Evolutionary conservation across 1,140 invertebrate genomes (phyloP).

Genomic region (Pseudomyrmex dendroicus): DNA sequence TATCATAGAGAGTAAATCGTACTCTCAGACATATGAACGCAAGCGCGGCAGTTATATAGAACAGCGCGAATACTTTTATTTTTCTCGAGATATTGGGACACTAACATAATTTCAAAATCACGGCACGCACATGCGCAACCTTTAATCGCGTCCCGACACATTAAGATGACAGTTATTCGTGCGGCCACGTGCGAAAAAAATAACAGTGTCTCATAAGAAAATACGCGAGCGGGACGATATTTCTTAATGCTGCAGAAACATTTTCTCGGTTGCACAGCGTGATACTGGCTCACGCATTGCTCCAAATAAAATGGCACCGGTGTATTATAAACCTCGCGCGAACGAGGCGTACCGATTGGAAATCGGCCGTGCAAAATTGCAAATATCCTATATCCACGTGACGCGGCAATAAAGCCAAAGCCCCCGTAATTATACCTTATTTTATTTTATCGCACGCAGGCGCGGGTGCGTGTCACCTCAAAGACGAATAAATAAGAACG

Average conservation of each 20-base stretch:
- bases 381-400: conserved; percentile 39
- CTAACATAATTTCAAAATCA: conserved; percentile 43
- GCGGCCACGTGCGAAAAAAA: conserved; percentile 41
- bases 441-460: conserved; percentile 23
- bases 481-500: conserved; percentile 41
- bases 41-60: conserved; percentile 11
- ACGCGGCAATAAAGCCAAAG: conserved; percentile 25
- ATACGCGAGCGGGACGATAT: conserved; percentile 32
- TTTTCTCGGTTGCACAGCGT: conserved; percentile 49
- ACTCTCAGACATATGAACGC: not conserved
- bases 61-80: not conserved
- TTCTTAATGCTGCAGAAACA: conserved; percentile 35
- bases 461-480: conserved; percentile 57
- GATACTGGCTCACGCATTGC: conserved; percentile 26
- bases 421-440: conserved; percentile 30
- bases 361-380: conserved; percentile 50
- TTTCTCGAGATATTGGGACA: not conserved
- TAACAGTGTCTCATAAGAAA: conserved; percentile 36
- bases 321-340: conserved; percentile 34
- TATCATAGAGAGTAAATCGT: not conserved
- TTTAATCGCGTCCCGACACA: conserved; percentile 51
- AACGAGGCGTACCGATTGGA: conserved; percentile 50
- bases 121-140: conserved; percentile 38
- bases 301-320: conserved; percentile 41
- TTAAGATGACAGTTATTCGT: conserved; percentile 59